Evolutionary conservation across 2,797 vertebrate species (phyloP).

Genomic region (Crocodylus rhombifer): DNA sequence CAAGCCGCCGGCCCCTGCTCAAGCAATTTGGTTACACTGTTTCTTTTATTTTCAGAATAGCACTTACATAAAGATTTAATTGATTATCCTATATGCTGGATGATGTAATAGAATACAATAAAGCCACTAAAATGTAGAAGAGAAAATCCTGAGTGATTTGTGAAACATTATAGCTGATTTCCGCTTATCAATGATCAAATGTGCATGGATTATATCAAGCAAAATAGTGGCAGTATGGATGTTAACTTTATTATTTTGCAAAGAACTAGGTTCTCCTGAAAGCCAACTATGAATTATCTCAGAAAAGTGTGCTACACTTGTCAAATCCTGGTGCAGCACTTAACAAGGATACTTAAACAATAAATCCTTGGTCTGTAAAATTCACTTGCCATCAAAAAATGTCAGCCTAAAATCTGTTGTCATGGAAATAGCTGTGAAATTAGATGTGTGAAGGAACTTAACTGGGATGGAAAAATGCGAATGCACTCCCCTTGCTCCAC

Average conservation of each 20-base stretch:
- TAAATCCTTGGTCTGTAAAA: conserved; percentile 70
- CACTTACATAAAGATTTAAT: conserved; percentile 9
- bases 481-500: conserved; percentile 4
- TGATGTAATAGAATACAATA: conserved; percentile 28
- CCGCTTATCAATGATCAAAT: conserved; percentile 36
- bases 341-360: conserved; percentile 62
- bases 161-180: not conserved
- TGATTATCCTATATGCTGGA: conserved; percentile 1
- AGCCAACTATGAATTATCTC: conserved; percentile 65
- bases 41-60: not conserved
- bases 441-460: not conserved
- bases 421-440: conserved; percentile 75
- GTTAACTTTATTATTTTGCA: conserved; percentile 45
- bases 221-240: conserved; percentile 12
- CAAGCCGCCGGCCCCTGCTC: not conserved
- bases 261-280: conserved; percentile 32
- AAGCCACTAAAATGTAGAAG: conserved; percentile 58
- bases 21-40: not conserved
- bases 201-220: not conserved
- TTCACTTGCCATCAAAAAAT: conserved; percentile 62
- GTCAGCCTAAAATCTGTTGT: conserved; percentile 68
- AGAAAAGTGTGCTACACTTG: conserved; percentile 35
- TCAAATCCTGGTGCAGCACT: conserved; percentile 65
- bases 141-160: conserved; percentile 46
- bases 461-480: conserved; percentile 42